These are phyloP conservation scores for Arbacia lixula DNA, from an alignment of 53 echinoderm and acorn worm species.

Conservation along the genomic window DNA sequence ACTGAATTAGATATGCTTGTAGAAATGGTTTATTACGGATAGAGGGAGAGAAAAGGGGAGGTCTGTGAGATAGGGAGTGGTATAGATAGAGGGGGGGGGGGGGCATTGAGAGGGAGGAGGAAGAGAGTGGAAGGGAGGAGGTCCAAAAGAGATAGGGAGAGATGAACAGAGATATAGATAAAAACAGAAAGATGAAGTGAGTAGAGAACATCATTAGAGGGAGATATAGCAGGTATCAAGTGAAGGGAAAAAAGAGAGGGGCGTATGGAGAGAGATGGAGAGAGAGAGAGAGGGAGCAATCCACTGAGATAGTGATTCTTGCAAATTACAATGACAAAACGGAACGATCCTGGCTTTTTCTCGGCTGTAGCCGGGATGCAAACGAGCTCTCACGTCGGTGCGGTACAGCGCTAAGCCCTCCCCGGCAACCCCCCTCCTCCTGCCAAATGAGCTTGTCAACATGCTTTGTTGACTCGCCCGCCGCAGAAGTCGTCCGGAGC, in stretches of 20 bases:
- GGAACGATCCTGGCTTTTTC: neutral
- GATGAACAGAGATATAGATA: no score
- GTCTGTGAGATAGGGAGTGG: no score
- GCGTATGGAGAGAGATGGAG: neutral
- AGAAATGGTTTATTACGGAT: no score
- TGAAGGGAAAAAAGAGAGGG: neutral
- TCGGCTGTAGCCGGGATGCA: conserved; percentile 20
- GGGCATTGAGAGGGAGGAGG: no score
- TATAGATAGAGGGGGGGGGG: no score
- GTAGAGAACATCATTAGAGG: no score
- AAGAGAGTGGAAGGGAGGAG: no score
- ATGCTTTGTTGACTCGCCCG: conserved; percentile 25
- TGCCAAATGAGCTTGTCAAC: conserved; percentile 39
- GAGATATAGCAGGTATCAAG: no score
- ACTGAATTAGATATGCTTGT: no score
- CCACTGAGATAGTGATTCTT: neutral
- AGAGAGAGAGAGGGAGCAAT: neutral
- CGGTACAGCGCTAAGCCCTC: conserved; percentile 12
- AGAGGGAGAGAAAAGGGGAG: no score
- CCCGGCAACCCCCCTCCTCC: neutral
- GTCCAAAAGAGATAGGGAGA: no score
- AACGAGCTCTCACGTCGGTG: conserved; percentile 14
- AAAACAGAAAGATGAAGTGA: no score
- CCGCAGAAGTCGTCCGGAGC: conserved; percentile 15
- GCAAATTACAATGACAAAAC: neutral